Evolutionary conservation across 2,113 vertebrate species (phyloP).

Genomic region (Nestor notabilis): DNA sequence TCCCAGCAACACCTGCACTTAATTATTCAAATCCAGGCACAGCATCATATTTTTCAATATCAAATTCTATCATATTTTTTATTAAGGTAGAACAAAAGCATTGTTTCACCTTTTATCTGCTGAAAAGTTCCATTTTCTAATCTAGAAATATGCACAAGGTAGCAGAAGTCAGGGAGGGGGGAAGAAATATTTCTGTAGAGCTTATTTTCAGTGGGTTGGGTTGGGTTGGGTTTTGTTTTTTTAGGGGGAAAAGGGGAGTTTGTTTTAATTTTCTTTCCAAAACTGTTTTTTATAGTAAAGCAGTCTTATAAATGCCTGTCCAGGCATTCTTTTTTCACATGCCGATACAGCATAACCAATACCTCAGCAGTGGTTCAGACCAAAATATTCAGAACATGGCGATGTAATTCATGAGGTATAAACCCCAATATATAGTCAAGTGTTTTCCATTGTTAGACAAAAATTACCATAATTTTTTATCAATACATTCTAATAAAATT

Average conservation of each 20-base stretch:
- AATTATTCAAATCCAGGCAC: background rate
- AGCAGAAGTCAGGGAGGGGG: background rate
- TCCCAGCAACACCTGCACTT: background rate
- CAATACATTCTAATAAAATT: background rate
- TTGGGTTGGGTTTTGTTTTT: background rate
- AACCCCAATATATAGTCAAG: fast-evolving
- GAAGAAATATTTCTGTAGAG: background rate
- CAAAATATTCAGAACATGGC: background rate
- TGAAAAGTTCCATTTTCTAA: background rate
- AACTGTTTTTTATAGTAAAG: background rate
- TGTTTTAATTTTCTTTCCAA: background rate
- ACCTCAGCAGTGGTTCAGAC: background rate
- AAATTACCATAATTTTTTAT: background rate
- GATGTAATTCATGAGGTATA: fast-evolving
- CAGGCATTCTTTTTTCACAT: background rate
- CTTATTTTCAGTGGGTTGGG: background rate
- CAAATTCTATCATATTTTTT: background rate
- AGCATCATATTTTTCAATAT: background rate
- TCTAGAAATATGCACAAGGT: background rate
- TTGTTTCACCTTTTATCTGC: background rate
- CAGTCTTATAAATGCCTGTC: background rate
- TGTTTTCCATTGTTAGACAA: background rate
- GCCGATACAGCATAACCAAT: background rate
- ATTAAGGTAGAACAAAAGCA: background rate
- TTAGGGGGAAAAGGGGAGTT: background rate